Conservation (phyloP, 2,113 vertebrate genomes). For the Dunckerocampus dactyliophorus region DNA sequence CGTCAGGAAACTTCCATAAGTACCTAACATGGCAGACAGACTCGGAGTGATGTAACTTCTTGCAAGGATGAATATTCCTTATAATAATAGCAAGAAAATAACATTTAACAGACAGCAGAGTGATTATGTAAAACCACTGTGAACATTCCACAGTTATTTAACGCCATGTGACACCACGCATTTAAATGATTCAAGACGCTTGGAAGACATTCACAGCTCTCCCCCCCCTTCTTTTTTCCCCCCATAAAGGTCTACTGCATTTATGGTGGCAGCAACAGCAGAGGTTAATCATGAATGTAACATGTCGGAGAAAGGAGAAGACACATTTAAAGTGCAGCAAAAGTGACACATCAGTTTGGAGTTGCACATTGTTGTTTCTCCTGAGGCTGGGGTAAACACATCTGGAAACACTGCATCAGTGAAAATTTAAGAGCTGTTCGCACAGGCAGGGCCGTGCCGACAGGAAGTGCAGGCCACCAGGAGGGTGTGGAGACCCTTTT, state of each 20-base stretch:
- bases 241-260: not conserved
- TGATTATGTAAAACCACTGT: conserved; percentile 6
- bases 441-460: no score
- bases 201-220: not conserved
- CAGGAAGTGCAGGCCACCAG: no score
- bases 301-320: not conserved
- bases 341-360: no score
- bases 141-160: not conserved
- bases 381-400: conserved; percentile 51
- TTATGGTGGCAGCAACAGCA: no score
- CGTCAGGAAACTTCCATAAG: not conserved
- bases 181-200: not conserved
- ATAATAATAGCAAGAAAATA: not conserved
- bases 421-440: no score
- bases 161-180: not conserved
- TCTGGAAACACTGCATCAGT: conserved; percentile 74
- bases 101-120: not conserved
- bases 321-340: no score
- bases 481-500: no score
- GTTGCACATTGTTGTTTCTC: conserved; percentile 4
- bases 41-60: not conserved
- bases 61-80: no score
- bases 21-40: not conserved
- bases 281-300: no score
- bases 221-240: not conserved